Conservation (phyloP, 2,113 vertebrate genomes). For the Sprattus sprattus region DNA sequence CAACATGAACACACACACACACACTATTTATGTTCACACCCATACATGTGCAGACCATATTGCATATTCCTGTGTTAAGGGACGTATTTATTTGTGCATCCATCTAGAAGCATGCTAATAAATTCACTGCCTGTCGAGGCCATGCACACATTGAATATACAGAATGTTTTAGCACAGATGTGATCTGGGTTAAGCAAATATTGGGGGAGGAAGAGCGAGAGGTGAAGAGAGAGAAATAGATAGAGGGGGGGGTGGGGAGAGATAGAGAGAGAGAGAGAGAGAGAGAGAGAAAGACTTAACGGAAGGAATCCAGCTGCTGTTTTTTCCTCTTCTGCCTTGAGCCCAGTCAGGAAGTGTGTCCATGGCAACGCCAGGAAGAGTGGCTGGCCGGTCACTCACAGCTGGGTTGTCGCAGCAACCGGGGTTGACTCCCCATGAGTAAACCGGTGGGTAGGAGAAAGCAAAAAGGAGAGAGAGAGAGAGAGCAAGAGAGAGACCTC, state of each 20-base stretch:
- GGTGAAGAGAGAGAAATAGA: neutral
- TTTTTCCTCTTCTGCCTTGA: slow-evolving; percentile 42
- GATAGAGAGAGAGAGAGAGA: slow-evolving; percentile 29
- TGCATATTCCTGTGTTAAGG: neutral
- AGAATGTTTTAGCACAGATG: neutral
- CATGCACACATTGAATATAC: neutral
- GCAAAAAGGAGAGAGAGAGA: neutral
- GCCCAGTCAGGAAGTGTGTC: slow-evolving; percentile 63
- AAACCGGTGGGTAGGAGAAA: neutral
- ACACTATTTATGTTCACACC: neutral
- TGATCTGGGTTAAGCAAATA: slow-evolving; percentile 24
- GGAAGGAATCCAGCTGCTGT: slow-evolving; percentile 57
- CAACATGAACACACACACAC: neutral
- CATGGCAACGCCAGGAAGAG: slow-evolving; percentile 63
- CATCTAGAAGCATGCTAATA: neutral
- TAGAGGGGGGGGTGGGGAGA: slow-evolving; percentile 3
- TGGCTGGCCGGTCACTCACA: slow-evolving; percentile 47
- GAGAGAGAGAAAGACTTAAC: slow-evolving; percentile 7
- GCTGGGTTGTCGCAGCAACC: slow-evolving; percentile 47
- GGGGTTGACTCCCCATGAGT: slow-evolving; percentile 13
- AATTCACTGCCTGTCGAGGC: neutral
- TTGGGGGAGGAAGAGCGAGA: neutral
- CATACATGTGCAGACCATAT: neutral
- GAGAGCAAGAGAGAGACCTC: neutral
- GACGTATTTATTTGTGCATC: neutral